phyloP scores from a whole-genome alignment of 2,113 vertebrate species.

The Psephotus haematonotus region DNA sequence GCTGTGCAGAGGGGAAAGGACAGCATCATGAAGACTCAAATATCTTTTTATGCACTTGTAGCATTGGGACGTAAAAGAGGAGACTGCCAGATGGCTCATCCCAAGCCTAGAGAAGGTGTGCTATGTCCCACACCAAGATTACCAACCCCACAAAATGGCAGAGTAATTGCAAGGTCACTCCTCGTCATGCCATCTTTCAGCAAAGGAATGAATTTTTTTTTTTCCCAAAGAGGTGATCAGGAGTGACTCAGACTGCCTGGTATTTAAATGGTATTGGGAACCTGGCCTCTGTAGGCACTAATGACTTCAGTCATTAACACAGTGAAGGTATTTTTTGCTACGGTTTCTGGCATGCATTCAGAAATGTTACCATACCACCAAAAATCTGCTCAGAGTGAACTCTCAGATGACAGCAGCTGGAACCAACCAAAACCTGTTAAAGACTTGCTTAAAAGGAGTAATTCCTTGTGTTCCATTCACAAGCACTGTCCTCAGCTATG shows the following conservation, averaged over 20 bases:
- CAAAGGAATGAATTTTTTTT: not conserved
- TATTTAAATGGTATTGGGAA: constrained; percentile 20
- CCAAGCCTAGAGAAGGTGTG: not conserved
- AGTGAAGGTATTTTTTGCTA: constrained; percentile 22
- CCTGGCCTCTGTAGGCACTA: not conserved
- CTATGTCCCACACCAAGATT: not conserved
- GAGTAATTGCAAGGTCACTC: not conserved
- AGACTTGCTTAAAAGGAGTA: not conserved
- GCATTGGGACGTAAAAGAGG: not conserved
- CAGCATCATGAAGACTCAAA: not conserved
- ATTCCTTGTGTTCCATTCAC: not conserved
- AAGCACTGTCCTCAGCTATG: not conserved
- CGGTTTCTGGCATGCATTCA: not conserved
- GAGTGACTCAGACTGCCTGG: not conserved
- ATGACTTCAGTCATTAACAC: not conserved
- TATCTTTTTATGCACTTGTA: not conserved
- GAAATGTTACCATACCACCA: not conserved
- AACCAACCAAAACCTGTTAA: not conserved
- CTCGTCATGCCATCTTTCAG: not conserved
- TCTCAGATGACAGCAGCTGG: not conserved
- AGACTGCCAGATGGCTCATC: not conserved
- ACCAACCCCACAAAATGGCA: not conserved
- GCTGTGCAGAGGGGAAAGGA: not conserved
- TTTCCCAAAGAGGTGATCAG: not conserved
- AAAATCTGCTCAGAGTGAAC: not conserved